These are phyloP conservation scores for Oenanthe oenanthe DNA, from an alignment of 2,113 vertebrate species.

Conservation along the genomic window DNA sequence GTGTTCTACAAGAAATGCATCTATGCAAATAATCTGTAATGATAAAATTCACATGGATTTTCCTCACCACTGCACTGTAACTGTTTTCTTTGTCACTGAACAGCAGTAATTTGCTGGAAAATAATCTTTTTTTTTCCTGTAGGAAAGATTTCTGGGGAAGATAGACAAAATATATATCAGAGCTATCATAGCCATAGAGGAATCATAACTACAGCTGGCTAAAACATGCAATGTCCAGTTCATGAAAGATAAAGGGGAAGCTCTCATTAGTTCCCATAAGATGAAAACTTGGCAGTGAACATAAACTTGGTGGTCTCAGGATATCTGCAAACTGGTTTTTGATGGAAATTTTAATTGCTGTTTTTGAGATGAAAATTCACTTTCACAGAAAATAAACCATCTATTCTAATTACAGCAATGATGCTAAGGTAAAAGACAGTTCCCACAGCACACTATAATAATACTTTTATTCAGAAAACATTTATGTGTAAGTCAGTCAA, in stretches of 20 bases:
- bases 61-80: neutral
- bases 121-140: neutral
- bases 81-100: neutral
- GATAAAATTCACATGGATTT: neutral
- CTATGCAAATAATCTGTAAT: neutral
- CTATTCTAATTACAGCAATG: neutral
- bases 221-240: neutral
- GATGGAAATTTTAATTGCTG: too few species aligned
- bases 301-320: neutral
- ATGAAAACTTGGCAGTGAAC: neutral
- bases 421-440: neutral
- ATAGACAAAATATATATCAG: neutral
- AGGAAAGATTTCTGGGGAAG: neutral
- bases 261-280: neutral
- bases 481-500: neutral
- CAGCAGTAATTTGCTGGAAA: neutral
- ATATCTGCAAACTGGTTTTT: neutral
- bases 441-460: neutral
- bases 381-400: neutral
- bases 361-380: neutral
- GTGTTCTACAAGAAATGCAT: neutral
- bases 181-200: rapidly evolving
- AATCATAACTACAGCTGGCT: neutral
- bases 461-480: neutral
- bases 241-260: neutral